Conservation (phyloP, 1,140 invertebrate species). For the Manduca sexta region DNA sequence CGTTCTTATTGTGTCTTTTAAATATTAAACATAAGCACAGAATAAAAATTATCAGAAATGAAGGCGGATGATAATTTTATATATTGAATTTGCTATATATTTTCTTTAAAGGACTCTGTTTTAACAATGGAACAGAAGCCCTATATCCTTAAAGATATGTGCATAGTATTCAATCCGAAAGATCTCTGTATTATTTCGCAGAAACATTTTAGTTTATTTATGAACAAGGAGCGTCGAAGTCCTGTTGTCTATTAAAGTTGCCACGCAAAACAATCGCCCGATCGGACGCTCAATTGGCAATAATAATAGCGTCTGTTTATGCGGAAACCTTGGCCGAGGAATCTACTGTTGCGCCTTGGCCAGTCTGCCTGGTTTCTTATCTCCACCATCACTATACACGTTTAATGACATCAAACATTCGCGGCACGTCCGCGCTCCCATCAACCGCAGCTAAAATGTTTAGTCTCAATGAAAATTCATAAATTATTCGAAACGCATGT, state of each 20-base stretch:
- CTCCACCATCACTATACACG: constrained; percentile 6
- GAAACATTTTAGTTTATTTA: constrained; percentile 9
- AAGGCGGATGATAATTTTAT: background rate
- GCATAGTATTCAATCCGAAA: too few relatives aligned
- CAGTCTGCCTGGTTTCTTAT: background rate
- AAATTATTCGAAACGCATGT: background rate
- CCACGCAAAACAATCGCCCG: constrained; percentile 8
- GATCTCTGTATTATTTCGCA: background rate
- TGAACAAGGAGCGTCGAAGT: background rate
- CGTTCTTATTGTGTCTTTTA: too few relatives aligned
- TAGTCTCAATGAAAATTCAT: constrained; percentile 5
- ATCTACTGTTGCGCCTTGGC: background rate
- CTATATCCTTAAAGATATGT: too few relatives aligned
- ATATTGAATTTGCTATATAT: background rate
- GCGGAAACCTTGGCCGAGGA: constrained; percentile 11
- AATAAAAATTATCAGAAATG: too few relatives aligned
- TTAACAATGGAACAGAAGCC: too few relatives aligned
- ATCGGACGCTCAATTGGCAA: constrained; percentile 12
- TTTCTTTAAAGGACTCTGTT: too few relatives aligned
- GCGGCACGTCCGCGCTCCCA: constrained; percentile 2
- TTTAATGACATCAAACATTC: constrained; percentile 12
- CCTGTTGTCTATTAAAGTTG: constrained; percentile 10
- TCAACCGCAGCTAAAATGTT: constrained; percentile 5
- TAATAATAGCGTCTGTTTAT: constrained; percentile 12
- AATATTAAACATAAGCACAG: too few relatives aligned